Conservation (phyloP, 2,113 vertebrate species). For the Pagrus major region DNA sequence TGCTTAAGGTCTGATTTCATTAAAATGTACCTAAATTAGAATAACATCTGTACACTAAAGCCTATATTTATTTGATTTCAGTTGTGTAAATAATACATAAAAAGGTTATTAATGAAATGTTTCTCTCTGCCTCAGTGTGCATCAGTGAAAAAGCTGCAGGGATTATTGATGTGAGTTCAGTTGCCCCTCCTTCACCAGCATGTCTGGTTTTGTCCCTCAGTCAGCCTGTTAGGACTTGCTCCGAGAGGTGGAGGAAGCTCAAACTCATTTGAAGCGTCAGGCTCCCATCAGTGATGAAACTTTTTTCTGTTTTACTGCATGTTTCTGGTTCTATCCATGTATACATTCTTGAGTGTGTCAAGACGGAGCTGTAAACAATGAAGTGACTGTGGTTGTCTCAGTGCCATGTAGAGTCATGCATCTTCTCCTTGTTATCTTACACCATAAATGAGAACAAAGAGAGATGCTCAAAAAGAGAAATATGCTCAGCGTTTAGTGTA, state of each 20-base stretch:
- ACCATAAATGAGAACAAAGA: conserved; percentile 24
- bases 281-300: conserved; percentile 63
- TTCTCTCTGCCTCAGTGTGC: neutral
- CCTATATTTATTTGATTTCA: neutral
- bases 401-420: conserved; percentile 30
- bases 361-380: conserved; percentile 25
- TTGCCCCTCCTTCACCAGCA: conserved; percentile 58
- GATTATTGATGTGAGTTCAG: conserved; percentile 48
- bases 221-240: conserved; percentile 80
- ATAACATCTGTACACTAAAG: neutral
- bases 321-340: conserved; percentile 31
- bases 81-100: neutral
- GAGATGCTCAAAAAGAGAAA: too few relatives aligned
- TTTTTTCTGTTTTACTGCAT: conserved; percentile 53
- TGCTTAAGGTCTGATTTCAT: neutral
- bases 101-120: neutral
- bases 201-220: conserved; percentile 72
- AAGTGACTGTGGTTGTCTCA: conserved; percentile 17
- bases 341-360: conserved; percentile 18
- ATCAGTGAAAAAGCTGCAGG: conserved; percentile 14
- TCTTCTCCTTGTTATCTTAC: conserved; percentile 16
- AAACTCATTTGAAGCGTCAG: conserved; percentile 56
- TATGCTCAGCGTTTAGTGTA: neutral
- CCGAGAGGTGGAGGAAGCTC: conserved; percentile 65
- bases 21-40: neutral